Evolutionary conservation across 1,140 invertebrate genomes (phyloP), one percentile per base, ranked within the genome.

Genomic region (Drosophila lowei): DNA sequence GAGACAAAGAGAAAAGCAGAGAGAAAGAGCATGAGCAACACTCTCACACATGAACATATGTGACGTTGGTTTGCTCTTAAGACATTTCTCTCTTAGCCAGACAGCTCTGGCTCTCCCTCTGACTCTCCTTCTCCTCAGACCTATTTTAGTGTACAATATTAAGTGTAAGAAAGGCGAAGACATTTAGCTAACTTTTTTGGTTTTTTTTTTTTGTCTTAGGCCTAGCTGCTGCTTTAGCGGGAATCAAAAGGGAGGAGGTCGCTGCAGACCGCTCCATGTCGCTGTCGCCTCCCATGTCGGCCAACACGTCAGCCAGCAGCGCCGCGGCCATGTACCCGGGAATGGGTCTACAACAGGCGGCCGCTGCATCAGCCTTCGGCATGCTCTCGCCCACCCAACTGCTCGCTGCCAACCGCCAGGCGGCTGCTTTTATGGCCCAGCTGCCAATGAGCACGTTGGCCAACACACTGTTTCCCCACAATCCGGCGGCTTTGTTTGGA

Each of bases 401-500:
- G 3, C 47, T 94, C 25, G 93, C 93, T 23, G 93, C 93, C 50
- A 93, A 93, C 75, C 92, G 92, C 53, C 92, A 92, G 48, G 92
- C 92, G 6, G 92, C 92, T 6, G 93, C 90, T 15, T 84, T 91
- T 47, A 91, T 91, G 90, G 86, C 90, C 0, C 90, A 90, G 58
- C 70, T 91, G 46, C 90, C 90, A 9, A 90, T 91, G 83, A 90
- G 79, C 54, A 85, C 85, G 21, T 34, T 90, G 67, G 90, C 90
- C 42, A 89, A 59, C 54, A 90, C 89, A 6, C 60, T 93, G 0
- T 93, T 93, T 60, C 83, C 90, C 9, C 93, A 93, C 53, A 92
- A 93, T 76, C 93, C 93, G 1, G 92, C 92, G 0, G 92, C 92
- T 0, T 68, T 94, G 41, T 94, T 94, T 72, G 91, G 94, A 91